These are phyloP conservation scores for Deladenus siricidicola DNA, from an alignment of 2,888 invertebrate genomes.

Conservation along the genomic window DNA sequence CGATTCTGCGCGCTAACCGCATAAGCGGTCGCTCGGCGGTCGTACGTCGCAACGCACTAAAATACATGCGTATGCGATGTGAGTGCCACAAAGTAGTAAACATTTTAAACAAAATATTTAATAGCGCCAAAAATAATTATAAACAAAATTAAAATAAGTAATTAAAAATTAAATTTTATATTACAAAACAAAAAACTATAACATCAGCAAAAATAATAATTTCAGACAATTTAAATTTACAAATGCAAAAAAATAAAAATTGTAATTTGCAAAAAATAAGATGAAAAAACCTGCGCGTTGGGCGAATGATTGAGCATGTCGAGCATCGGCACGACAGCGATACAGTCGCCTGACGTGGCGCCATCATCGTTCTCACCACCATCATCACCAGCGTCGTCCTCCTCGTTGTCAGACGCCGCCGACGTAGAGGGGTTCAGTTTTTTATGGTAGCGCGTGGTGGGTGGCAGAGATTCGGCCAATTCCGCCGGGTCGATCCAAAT, in stretches of 20 bases:
- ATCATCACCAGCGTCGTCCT: neutral
- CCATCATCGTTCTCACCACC: conserved; percentile 3
- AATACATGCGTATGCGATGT: too few species aligned
- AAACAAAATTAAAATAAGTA: too few species aligned
- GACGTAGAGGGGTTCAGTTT: too few species aligned
- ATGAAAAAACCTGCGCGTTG: conserved; percentile 24
- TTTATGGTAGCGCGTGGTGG: too few species aligned
- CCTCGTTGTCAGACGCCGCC: neutral
- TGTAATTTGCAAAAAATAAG: neutral
- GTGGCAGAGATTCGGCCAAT: neutral
- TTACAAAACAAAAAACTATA: too few species aligned
- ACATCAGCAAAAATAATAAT: too few species aligned
- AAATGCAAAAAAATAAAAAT: neutral
- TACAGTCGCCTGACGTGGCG: conserved; percentile 29
- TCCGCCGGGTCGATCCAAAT: neutral
- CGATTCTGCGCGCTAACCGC: conserved; percentile 27
- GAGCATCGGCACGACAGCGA: conserved; percentile 49
- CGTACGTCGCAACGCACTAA: conserved; percentile 16
- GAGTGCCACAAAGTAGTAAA: too few species aligned
- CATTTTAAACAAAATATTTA: neutral
- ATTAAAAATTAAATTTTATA: too few species aligned
- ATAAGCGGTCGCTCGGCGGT: conserved; percentile 13
- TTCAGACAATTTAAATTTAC: too few species aligned
- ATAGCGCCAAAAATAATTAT: too few species aligned
- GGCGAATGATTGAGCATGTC: conserved; percentile 51